Evolutionary conservation across 2,888 invertebrate genomes (phyloP).

Genomic region (Julus scanicus): DNA sequence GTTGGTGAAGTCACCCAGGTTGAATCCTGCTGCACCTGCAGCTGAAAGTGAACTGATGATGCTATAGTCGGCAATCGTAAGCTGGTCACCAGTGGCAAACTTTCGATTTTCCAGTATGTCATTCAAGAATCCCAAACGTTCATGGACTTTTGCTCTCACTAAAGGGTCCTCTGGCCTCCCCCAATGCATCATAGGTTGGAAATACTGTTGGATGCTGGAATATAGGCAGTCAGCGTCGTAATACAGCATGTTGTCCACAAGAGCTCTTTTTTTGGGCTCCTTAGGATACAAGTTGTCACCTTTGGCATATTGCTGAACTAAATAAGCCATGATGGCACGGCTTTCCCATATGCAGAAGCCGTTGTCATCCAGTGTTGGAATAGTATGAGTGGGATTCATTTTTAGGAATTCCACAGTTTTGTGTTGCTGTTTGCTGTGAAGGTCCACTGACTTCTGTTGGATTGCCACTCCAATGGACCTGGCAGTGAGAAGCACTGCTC

Average conservation of each 20-base stretch:
- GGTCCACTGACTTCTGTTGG: conserved; percentile 62
- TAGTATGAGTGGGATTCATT: conserved; percentile 63
- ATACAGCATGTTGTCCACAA: conserved; percentile 48
- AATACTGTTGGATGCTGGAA: not conserved
- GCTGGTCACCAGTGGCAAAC: conserved; percentile 29
- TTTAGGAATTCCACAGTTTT: conserved; percentile 60
- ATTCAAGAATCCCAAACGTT: not conserved
- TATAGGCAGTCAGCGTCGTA: conserved; percentile 49
- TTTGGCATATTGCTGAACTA: conserved; percentile 49
- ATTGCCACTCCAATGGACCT: conserved; percentile 62
- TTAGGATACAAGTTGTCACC: conserved; percentile 52
- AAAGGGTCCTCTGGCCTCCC: not conserved
- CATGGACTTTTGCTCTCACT: not conserved
- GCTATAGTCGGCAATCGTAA: conserved; percentile 48
- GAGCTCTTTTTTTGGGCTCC: conserved; percentile 43
- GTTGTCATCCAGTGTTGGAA: conserved; percentile 73
- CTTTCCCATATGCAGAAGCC: conserved; percentile 67
- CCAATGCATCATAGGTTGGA: not conserved
- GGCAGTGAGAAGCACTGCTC: conserved; percentile 63
- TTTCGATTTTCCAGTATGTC: not conserved
- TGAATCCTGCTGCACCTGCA: not conserved
- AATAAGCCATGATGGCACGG: conserved; percentile 53
- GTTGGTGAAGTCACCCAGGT: not conserved
- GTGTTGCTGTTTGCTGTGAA: conserved; percentile 60
- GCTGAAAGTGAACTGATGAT: conserved; percentile 15